These are phyloP conservation scores for Apamea anceps DNA, from an alignment of 2,888 invertebrate genomes.

Conservation along the genomic window DNA sequence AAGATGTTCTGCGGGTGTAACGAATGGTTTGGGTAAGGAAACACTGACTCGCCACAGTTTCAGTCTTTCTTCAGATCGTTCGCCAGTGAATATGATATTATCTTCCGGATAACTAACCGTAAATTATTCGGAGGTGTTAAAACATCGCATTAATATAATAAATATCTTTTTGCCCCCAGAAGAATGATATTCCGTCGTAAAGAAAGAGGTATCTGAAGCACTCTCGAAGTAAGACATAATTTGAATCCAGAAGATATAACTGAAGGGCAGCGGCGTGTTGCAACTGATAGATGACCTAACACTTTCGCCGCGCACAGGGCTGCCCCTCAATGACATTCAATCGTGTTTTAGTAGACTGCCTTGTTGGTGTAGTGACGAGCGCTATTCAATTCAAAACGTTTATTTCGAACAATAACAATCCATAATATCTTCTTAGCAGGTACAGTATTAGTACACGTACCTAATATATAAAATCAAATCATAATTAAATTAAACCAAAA, in stretches of 20 bases:
- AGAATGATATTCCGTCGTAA: constrained; percentile 1
- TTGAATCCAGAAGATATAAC: constrained; percentile 56
- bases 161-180: constrained; percentile 14
- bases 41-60: not conserved
- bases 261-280: constrained; percentile 58
- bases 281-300: constrained; percentile 61
- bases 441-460: too few species aligned
- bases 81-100: not conserved
- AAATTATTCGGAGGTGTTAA: not conserved
- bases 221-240: constrained; percentile 50
- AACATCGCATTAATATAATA: not conserved
- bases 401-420: too few species aligned
- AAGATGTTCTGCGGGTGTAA: too few species aligned
- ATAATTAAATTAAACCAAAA: too few species aligned
- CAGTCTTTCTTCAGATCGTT: not conserved
- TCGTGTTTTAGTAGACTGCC: not conserved
- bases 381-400: too few species aligned
- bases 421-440: too few species aligned
- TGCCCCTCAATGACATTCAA: constrained; percentile 1
- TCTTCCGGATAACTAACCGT: not conserved
- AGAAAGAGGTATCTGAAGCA: constrained; percentile 45
- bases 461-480: too few species aligned
- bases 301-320: constrained; percentile 39
- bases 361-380: not conserved
- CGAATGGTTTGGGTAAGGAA: not conserved